These are phyloP conservation scores for Danio choprae DNA, from an alignment of 2,797 vertebrate genomes.

Conservation along the genomic window DNA sequence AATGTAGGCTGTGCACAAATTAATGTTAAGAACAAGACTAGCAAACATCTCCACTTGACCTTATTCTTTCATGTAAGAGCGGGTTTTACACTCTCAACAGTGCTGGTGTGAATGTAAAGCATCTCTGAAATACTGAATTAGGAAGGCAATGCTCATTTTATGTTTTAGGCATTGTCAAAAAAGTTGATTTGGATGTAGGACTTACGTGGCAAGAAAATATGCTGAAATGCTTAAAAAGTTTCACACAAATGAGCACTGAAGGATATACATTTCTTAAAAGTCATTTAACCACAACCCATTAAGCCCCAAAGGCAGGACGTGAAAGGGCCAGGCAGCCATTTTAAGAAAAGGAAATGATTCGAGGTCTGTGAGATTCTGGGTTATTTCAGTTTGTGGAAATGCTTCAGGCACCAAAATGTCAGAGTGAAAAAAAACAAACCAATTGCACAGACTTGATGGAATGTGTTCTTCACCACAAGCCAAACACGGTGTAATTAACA, in stretches of 20 bases:
- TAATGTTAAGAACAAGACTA: too few relatives aligned
- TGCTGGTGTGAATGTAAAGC: too few relatives aligned
- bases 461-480: constrained; percentile 62
- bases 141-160: background rate
- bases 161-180: background rate
- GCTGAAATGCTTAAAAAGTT: constrained; percentile 3
- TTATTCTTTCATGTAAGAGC: too few relatives aligned
- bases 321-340: constrained; percentile 59
- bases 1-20: too few relatives aligned
- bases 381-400: constrained; percentile 63
- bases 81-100: too few relatives aligned
- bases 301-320: constrained; percentile 35
- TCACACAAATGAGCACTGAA: constrained; percentile 12
- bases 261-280: constrained; percentile 22
- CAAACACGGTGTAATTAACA: constrained; percentile 65
- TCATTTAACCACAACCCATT: constrained; percentile 35
- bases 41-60: too few relatives aligned
- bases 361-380: constrained; percentile 57
- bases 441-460: constrained; percentile 58
- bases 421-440: constrained; percentile 55
- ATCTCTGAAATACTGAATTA: background rate
- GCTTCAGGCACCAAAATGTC: constrained; percentile 63
- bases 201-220: constrained; percentile 4
- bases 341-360: constrained; percentile 57
- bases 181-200: background rate